Conservation (phyloP, 2,888 invertebrate genomes). For the Netelia inedita region DNA sequence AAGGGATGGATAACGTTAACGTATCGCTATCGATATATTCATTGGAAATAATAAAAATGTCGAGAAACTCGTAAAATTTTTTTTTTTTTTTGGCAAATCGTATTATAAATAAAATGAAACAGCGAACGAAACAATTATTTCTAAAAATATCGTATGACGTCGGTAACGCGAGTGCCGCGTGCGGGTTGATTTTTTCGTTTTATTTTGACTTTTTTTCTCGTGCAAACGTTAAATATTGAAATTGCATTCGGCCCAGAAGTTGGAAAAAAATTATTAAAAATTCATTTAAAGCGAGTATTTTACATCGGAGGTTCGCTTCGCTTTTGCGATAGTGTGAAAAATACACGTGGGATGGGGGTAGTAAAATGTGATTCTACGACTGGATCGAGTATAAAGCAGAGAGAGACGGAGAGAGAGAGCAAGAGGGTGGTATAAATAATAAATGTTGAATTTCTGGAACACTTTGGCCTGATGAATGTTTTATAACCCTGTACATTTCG, state of each 20-base stretch:
- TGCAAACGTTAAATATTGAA: slow-evolving; percentile 5
- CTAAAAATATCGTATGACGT: neutral
- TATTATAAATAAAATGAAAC: neutral
- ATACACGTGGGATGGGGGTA: neutral
- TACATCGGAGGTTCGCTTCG: neutral
- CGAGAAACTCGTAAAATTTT: too few species aligned
- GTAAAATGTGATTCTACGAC: neutral
- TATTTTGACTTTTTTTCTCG: neutral
- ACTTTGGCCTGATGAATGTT: neutral
- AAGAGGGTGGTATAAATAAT: neutral
- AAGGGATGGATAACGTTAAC: too few species aligned
- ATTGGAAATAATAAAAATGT: too few species aligned
- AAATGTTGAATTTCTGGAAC: slow-evolving; percentile 3
- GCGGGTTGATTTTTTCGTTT: too few species aligned
- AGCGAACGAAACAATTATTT: neutral
- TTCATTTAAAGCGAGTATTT: slow-evolving; percentile 4
- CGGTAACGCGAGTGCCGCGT: neutral
- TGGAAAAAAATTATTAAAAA: neutral
- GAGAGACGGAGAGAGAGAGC: neutral
- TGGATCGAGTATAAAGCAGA: neutral
- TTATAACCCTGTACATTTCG: neutral
- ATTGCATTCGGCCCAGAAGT: neutral
- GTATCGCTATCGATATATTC: too few species aligned
- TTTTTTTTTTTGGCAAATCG: too few species aligned
- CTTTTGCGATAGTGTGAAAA: neutral